Conservation (phyloP, 2,888 invertebrate genomes). For the Gymnocheta viridis region DNA sequence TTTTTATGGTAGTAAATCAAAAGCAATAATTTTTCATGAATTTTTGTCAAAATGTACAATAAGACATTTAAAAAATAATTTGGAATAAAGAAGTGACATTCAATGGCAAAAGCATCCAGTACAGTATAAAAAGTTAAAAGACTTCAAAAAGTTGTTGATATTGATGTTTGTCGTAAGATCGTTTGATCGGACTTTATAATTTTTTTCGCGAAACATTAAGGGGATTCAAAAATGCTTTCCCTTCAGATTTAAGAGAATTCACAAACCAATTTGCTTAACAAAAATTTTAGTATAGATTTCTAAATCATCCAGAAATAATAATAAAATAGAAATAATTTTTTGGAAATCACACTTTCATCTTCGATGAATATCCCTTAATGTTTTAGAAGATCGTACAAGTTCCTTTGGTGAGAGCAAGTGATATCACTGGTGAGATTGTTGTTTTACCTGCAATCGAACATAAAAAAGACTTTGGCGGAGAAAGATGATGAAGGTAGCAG, state of each 20-base stretch:
- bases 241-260: background rate
- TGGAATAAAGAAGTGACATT: constrained; percentile 18
- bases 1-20: constrained; percentile 67
- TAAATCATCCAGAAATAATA: too few relatives aligned
- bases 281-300: background rate
- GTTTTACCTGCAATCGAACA: constrained; percentile 6
- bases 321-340: background rate
- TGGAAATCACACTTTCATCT: background rate
- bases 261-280: background rate
- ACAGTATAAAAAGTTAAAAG: constrained; percentile 17
- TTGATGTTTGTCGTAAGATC: constrained; percentile 52
- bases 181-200: constrained; percentile 36
- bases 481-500: constrained; percentile 43
- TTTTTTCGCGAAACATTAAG: constrained; percentile 1
- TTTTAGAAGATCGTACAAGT: background rate
- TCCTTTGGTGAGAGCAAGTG: constrained; percentile 39
- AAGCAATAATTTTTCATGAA: constrained; percentile 65
- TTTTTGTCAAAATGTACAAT: constrained; percentile 32
- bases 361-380: constrained; percentile 4
- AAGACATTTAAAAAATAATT: background rate
- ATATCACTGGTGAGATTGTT: constrained; percentile 61
- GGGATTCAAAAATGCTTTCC: background rate
- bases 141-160: constrained; percentile 48
- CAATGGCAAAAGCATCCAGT: background rate
- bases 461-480: background rate